These are phyloP conservation scores for Drosophila dives DNA, from an alignment of 2,888 invertebrate genomes.

Conservation along the genomic window DNA sequence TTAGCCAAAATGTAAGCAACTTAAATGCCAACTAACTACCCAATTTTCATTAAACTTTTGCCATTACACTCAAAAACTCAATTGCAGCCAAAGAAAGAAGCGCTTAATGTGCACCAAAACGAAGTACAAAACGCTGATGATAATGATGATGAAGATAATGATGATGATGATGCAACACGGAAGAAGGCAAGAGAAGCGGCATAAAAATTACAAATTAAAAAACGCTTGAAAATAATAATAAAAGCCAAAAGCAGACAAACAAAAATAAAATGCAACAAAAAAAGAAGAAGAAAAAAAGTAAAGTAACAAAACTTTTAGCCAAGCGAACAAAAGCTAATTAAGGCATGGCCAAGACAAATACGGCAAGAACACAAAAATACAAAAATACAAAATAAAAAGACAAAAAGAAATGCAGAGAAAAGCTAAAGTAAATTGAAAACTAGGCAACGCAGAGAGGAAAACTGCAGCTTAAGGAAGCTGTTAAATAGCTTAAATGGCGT, in stretches of 20 bases:
- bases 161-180: constrained; percentile 24
- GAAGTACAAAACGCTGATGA: constrained; percentile 14
- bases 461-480: constrained; percentile 65
- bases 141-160: constrained; percentile 13
- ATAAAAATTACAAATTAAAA: constrained; percentile 74
- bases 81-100: constrained; percentile 55
- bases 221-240: constrained; percentile 72
- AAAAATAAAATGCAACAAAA: constrained; percentile 9
- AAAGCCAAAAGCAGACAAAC: constrained; percentile 51
- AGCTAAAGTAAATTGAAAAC: constrained; percentile 66
- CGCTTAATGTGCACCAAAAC: constrained; percentile 50
- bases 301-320: constrained; percentile 39
- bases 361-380: constrained; percentile 2
- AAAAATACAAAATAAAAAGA: background rate
- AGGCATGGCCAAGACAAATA: constrained; percentile 61
- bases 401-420: constrained; percentile 45
- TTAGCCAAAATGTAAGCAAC: constrained; percentile 54
- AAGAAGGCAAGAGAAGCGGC: constrained; percentile 39
- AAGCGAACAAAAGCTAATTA: constrained; percentile 73
- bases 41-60: constrained; percentile 73
- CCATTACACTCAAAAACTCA: constrained; percentile 70
- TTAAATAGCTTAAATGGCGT: constrained; percentile 70
- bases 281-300: constrained; percentile 8
- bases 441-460: constrained; percentile 58
- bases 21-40: constrained; percentile 69